Percentiles rank a stretch among this genome's conserved stretches.
phyloP scores from a whole-genome alignment of 2,113 vertebrate genomes.

The Coregonus clupeaformis region DNA sequence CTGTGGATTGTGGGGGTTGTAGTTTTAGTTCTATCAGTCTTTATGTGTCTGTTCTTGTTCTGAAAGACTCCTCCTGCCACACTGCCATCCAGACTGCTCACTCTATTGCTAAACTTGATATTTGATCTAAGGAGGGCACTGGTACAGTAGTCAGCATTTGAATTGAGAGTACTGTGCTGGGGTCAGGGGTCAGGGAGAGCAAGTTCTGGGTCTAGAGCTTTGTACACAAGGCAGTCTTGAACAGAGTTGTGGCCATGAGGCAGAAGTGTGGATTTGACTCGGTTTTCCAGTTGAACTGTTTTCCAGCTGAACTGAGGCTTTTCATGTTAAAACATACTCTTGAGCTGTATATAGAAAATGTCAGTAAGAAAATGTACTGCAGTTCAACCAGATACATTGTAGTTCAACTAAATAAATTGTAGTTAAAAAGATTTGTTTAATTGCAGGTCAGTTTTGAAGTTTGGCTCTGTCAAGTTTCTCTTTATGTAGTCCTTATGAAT shows the following conservation, averaged over 20 bases:
- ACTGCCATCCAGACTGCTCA: not conserved
- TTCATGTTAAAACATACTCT: not conserved
- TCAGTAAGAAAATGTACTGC: not conserved
- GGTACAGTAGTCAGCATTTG: not conserved
- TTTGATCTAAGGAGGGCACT: not conserved
- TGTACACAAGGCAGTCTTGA: not conserved
- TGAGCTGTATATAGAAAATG: not conserved
- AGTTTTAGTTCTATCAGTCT: not conserved
- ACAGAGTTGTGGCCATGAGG: not conserved
- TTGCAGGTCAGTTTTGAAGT: not conserved
- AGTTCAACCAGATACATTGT: not conserved
- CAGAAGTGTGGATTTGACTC: not conserved
- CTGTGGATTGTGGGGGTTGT: not conserved
- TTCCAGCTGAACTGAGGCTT: not conserved
- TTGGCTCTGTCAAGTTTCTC: not conserved
- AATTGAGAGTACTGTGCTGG: no score
- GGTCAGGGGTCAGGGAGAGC: not conserved
- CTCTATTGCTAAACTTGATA: not conserved
- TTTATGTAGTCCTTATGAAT: not conserved
- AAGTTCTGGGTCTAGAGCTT: not conserved
- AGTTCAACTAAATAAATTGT: not conserved
- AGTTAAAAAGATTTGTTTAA: no score
- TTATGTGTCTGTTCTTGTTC: not conserved
- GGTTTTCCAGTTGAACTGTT: no score
- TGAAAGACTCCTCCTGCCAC: not conserved